Conservation (phyloP, 1,140 invertebrate genomes). For the Ceratosolen solmsi region DNA sequence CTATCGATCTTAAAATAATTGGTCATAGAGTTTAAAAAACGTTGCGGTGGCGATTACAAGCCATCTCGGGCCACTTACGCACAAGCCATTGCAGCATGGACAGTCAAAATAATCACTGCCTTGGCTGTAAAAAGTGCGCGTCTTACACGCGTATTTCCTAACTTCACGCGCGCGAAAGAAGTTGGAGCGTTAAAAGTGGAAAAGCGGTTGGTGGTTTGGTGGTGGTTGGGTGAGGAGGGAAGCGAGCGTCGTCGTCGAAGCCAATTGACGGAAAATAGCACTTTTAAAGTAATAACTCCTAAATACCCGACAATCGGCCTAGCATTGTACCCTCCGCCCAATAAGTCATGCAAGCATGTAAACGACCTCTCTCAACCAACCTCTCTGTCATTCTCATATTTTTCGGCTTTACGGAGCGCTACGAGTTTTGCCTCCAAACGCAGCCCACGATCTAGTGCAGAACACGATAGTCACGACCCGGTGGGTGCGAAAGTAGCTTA, state of each 20-base stretch:
- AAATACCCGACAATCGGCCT: background rate
- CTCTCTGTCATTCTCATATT: background rate
- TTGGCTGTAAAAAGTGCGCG: background rate
- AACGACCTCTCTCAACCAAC: background rate
- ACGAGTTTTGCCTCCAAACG: background rate
- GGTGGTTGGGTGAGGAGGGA: background rate
- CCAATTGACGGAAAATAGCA: background rate
- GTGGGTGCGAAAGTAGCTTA: constrained; percentile 55
- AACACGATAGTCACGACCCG: constrained; percentile 53
- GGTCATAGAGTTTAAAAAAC: background rate
- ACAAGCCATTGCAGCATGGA: background rate
- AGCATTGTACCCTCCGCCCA: too few relatives aligned
- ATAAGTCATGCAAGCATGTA: background rate
- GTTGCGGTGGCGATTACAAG: background rate
- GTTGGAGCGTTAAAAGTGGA: background rate
- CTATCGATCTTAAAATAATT: background rate
- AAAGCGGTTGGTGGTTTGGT: background rate
- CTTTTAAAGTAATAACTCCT: background rate
- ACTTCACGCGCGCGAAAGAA: background rate
- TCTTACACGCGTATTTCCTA: background rate
- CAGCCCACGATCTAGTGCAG: constrained; percentile 47
- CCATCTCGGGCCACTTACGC: background rate
- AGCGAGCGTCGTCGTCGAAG: background rate
- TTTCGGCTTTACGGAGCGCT: background rate
- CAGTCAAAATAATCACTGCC: background rate